phyloP scores from a whole-genome alignment of 2,113 vertebrate species.

The Hippocampus guttulatus region DNA sequence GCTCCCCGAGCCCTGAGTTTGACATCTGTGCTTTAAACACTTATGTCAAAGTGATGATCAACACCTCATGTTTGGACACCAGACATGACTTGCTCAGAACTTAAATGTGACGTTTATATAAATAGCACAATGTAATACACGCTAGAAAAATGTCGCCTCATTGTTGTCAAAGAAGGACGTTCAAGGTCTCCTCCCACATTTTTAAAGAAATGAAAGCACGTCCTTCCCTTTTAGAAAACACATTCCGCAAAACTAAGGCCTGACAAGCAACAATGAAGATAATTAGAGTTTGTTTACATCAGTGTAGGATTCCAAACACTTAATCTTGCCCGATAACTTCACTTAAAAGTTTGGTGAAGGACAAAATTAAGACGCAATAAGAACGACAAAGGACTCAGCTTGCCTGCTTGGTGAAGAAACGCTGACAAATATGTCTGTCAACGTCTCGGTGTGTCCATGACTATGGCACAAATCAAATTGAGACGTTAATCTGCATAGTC shows the following conservation, averaged over 20 bases:
- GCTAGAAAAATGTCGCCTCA: not conserved
- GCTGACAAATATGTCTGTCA: not conserved
- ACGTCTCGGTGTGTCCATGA: not conserved
- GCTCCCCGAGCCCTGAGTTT: too few species aligned
- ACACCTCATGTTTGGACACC: too few species aligned
- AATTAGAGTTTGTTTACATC: constrained; percentile 39
- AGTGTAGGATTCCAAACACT: constrained; percentile 10
- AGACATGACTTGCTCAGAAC: not conserved
- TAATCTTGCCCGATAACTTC: constrained; percentile 2
- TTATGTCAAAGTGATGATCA: too few species aligned
- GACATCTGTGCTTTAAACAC: too few species aligned
- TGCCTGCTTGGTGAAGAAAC: not conserved
- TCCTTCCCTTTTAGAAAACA: not conserved
- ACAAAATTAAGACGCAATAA: constrained; percentile 38
- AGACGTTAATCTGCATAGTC: constrained; percentile 7
- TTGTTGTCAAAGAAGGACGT: constrained; percentile 20
- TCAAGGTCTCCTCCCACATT: constrained; percentile 8
- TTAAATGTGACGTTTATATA: not conserved
- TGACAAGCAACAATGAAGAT: constrained; percentile 9
- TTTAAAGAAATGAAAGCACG: not conserved
- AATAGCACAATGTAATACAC: not conserved
- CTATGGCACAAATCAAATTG: not conserved
- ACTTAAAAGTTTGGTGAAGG: constrained; percentile 27
- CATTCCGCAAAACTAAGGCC: constrained; percentile 5
- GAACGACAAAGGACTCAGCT: constrained; percentile 7